Evolutionary conservation across 2,113 vertebrate species (phyloP).

Genomic region (Rhea pennata): DNA sequence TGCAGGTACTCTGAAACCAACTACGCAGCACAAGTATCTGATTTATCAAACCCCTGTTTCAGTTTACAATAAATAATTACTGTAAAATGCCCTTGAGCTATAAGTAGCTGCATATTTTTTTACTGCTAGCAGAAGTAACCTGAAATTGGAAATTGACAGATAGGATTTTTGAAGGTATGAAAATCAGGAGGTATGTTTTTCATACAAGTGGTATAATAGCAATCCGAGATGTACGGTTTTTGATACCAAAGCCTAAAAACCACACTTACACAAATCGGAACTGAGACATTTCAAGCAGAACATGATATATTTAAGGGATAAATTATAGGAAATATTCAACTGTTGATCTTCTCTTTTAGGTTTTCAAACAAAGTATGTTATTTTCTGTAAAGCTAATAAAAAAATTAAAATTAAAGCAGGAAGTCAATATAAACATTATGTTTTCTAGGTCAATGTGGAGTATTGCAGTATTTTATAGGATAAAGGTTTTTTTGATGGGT

Average conservation of each 20-base stretch:
- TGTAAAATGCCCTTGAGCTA: background rate
- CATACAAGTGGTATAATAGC: background rate
- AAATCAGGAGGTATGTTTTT: background rate
- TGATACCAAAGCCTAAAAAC: background rate
- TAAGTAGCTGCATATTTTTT: background rate
- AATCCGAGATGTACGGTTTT: background rate
- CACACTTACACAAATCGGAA: background rate
- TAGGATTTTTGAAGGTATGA: background rate
- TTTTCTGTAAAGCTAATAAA: background rate
- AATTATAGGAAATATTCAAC: background rate
- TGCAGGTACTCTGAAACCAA: background rate
- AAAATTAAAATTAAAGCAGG: background rate
- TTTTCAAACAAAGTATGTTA: background rate
- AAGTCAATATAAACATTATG: background rate
- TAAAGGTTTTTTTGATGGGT: background rate
- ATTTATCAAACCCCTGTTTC: background rate
- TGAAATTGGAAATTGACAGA: background rate
- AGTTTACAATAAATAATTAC: background rate
- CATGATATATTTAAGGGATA: fast-evolving
- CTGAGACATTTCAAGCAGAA: background rate
- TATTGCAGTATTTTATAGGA: background rate
- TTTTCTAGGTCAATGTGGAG: background rate
- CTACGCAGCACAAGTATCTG: background rate
- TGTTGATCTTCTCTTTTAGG: background rate
- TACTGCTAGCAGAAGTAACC: background rate